These are phyloP conservation scores for Castor canadensis DNA, from an alignment of 2,113 vertebrate species.

Conservation along the genomic window DNA sequence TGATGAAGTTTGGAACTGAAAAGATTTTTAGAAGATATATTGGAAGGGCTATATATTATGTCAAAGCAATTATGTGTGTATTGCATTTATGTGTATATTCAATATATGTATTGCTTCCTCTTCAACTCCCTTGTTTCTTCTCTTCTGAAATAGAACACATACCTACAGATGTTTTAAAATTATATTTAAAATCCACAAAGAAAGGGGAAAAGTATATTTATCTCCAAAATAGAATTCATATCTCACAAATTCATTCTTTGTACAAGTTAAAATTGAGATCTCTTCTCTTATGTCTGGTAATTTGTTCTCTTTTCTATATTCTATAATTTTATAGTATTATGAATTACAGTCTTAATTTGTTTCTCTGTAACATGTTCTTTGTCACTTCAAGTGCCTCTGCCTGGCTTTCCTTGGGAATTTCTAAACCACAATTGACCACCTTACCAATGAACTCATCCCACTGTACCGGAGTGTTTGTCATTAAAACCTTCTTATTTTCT, in stretches of 20 bases:
- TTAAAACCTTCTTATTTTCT: no score
- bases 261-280: background rate
- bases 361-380: background rate
- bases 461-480: background rate
- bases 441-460: background rate
- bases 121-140: background rate
- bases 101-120: background rate
- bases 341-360: background rate
- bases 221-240: background rate
- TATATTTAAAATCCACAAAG: background rate
- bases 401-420: background rate
- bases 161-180: background rate
- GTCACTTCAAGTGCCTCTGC: background rate
- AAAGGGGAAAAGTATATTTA: background rate
- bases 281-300: background rate
- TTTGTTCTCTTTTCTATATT: background rate
- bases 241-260: background rate
- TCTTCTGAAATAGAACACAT: background rate
- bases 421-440: background rate
- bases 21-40: background rate
- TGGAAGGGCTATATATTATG: background rate
- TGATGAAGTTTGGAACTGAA: background rate
- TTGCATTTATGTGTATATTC: fast-evolving
- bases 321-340: background rate
- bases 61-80: background rate